Base-by-base conservation (phyloP, 1,140 invertebrate genomes). In the Sminthurinus signatus region DNA sequence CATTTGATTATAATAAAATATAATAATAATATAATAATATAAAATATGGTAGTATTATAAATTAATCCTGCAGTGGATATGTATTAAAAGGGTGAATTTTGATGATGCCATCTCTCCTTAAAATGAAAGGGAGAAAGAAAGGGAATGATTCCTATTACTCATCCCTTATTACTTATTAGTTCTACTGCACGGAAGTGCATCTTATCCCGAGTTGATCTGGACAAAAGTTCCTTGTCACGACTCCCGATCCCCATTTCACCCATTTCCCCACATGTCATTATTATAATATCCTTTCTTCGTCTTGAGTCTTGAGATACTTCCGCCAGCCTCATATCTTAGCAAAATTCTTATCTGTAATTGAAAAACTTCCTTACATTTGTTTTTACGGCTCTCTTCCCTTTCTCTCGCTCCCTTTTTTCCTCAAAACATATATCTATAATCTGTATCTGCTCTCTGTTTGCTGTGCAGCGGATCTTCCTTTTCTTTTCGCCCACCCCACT, bases 301-400 rank as follows among this genome's bases (percentile, higher is more conserved):
- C 8, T 21, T n/a, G 5, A 48, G 5, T 5, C 10, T n/a, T 25
- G n/a, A 5, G 4, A n/a, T 25, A 48, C 44, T 48, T n/a, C 8
- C 44, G 5, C 44, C n/a, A 5, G 5, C 19, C 44, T 48, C 44
- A n/a, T 48, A 48, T 25, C 21, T 52, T 56, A 56, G 36, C 29
- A 56, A 56, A 56, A 56, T 56, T 56, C 54, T 56, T 56, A 56
- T 56, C 54, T 56, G 54, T 56, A 56, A 56, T 56, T 56, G 54
- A 56, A 56, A 56, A 56, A 56, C 29, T 56, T 56, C 54, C 19
- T 25, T 52, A 42, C 54, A 56, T 42, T 56, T 42, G 36, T 56
- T 56, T 56, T 56, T 56, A 56, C 54, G 29, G 36, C 54, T 17
- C 31, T 36, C 3, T 28, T n/a, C 23, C 32, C 36, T 8, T 23